These are phyloP conservation scores for Trichacis sp. DNA, from an alignment of 2,888 invertebrate species.

Conservation along the genomic window DNA sequence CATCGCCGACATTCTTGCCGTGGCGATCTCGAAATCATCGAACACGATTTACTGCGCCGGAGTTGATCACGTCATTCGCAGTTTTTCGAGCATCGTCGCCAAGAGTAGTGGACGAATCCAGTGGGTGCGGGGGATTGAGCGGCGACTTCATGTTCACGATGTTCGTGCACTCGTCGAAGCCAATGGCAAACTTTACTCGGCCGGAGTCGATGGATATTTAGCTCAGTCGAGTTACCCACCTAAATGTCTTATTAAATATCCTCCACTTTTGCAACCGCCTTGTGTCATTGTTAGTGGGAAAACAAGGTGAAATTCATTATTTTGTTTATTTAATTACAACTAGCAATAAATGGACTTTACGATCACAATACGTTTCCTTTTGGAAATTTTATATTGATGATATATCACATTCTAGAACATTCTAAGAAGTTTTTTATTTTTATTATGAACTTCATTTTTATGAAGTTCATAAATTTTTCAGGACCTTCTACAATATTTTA, in stretches of 20 bases:
- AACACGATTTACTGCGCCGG: slow-evolving; percentile 82
- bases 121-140: slow-evolving; percentile 87
- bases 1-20: slow-evolving; percentile 82
- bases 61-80: slow-evolving; percentile 84
- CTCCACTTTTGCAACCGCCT: slow-evolving; percentile 77
- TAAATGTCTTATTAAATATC: slow-evolving; percentile 77
- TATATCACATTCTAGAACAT: no score
- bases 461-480: no score
- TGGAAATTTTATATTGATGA: no score
- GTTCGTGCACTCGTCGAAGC: slow-evolving; percentile 80
- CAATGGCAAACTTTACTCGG: slow-evolving; percentile 80
- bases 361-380: no score
- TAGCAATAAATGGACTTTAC: no score
- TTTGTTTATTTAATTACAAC: not conserved
- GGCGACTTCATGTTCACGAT: slow-evolving; percentile 88
- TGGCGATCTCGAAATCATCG: slow-evolving; percentile 80
- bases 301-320: slow-evolving; percentile 63
- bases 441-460: no score
- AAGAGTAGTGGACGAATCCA: slow-evolving; percentile 73
- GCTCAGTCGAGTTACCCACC: slow-evolving; percentile 80
- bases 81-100: slow-evolving; percentile 77
- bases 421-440: no score
- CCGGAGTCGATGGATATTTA: slow-evolving; percentile 84
- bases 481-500: no score
- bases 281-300: slow-evolving; percentile 72